Conservation (phyloP, 2,113 vertebrate genomes). For the Corythornis vintsioides region DNA sequence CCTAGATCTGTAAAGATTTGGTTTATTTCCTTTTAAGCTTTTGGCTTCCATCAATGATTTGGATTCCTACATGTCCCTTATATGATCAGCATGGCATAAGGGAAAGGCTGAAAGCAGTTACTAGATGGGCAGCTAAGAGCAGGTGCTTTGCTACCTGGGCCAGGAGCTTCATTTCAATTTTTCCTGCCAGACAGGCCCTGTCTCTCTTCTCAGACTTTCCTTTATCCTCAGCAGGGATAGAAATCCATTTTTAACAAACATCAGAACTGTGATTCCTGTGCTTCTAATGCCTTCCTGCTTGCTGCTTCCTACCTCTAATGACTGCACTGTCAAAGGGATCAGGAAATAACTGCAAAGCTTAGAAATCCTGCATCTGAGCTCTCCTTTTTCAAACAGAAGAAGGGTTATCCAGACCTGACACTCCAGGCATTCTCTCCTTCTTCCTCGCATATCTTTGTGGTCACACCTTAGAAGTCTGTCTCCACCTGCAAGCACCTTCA, state of each 20-base stretch:
- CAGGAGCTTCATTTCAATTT: background rate
- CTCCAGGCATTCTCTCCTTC: background rate
- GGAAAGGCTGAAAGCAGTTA: background rate
- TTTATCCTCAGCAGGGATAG: background rate
- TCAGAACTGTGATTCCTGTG: background rate
- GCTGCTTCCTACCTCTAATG: background rate
- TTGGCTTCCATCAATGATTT: background rate
- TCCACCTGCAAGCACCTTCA: background rate
- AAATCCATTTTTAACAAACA: background rate
- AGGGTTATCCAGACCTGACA: background rate
- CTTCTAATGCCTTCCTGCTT: background rate
- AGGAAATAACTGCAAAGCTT: background rate
- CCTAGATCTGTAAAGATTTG: background rate
- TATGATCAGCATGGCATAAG: background rate
- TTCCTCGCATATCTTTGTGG: background rate
- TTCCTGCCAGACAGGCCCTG: background rate
- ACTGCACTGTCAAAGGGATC: background rate
- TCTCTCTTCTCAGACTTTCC: background rate
- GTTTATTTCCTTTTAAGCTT: background rate
- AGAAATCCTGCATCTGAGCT: background rate
- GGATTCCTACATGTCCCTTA: background rate
- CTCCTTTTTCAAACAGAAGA: background rate
- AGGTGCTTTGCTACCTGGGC: background rate
- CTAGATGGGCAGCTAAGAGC: background rate
- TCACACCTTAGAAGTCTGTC: background rate